Conservation (phyloP, 2,113 vertebrate species). For the Proterorhinus semilunaris region DNA sequence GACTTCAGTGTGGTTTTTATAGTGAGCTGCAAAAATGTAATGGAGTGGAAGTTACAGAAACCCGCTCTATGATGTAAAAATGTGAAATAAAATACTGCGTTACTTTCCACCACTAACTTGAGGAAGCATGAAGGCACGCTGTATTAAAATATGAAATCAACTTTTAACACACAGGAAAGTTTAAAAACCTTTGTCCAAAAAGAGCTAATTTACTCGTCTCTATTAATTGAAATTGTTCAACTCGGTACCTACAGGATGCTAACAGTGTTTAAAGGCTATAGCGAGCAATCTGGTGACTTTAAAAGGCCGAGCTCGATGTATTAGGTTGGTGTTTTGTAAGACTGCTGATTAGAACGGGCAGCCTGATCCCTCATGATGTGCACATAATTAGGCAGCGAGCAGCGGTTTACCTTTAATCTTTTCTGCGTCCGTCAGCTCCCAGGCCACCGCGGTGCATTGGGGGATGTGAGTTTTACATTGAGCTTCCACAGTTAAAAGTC, state of each 20-base stretch:
- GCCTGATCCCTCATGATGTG: slow-evolving; percentile 54
- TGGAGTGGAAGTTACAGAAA: too few relatives aligned
- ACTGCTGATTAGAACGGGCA: slow-evolving; percentile 60
- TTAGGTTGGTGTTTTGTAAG: slow-evolving; percentile 28
- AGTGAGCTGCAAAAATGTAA: too few relatives aligned
- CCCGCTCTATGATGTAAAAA: too few relatives aligned
- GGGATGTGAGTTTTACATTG: slow-evolving; percentile 19
- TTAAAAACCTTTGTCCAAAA: slow-evolving; percentile 20
- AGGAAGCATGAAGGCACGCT: too few relatives aligned
- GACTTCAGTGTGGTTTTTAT: too few relatives aligned
- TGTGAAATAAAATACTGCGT: too few relatives aligned
- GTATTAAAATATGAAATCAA: neutral
- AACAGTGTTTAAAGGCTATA: slow-evolving; percentile 37
- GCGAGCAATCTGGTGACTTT: slow-evolving; percentile 49
- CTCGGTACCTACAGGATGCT: slow-evolving; percentile 36
- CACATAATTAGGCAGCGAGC: slow-evolving; percentile 63
- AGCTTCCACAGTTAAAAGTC: slow-evolving; percentile 32
- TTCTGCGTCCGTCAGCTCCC: slow-evolving; percentile 36
- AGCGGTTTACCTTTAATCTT: slow-evolving; percentile 57
- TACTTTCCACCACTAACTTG: too few relatives aligned
- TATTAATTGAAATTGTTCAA: slow-evolving; percentile 57
- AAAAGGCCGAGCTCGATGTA: slow-evolving; percentile 45
- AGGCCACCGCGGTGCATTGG: slow-evolving; percentile 7
- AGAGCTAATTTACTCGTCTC: slow-evolving; percentile 31
- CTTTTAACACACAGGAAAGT: slow-evolving; percentile 20